Base-by-base conservation (phyloP, 1,140 invertebrate genomes). In the Andricus grossulariae region DNA sequence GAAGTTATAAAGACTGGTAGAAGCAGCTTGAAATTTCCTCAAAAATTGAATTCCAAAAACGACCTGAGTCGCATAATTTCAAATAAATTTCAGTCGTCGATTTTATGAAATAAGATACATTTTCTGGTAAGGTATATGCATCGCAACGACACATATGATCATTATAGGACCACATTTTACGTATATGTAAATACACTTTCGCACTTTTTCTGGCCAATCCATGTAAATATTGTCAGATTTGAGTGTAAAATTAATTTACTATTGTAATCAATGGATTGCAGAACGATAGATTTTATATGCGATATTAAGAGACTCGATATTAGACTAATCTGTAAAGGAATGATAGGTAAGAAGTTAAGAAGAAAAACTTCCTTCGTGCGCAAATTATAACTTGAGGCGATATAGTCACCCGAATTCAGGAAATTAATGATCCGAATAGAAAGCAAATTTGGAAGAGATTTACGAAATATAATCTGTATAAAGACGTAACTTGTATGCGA, bases 111-210 rank as follows among this genome's bases (percentile, higher is more conserved):
- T 45, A 0, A 45, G 1, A 45, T 32, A 45, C 5, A 45, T 45
- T 10, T 45, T 45, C 39, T 45, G 39, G 0, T 45, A 80, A 57
- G 54, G 79, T 57, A 80, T 80, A 80, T 85, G 84, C 73, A 86
- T 78, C 39, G 83, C 84, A 88, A 88, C 86, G 84, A 88, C 83
- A 88, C 83, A 87, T 88, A 88, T 87, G 82, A 88, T 86, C 86
- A 76, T 82, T 83, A 86, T 85, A 88, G 84, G 84, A 86, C 87
- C 87, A 88, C 82, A 79, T 87, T 86, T 83, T 81, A 80, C 84
- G 82, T 88, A 86, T 87, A 81, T 89, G 88, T 75, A 88, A 87
- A 87, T 75, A 82, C 74, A 73, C 73, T 49, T 81, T 80, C 70
- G 81, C 32, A 79, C 55, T 71, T 66, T 76, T 78, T 75, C 8